Evolutionary conservation across 2,888 invertebrate genomes (phyloP).

Genomic region (Girardia tigrina): DNA sequence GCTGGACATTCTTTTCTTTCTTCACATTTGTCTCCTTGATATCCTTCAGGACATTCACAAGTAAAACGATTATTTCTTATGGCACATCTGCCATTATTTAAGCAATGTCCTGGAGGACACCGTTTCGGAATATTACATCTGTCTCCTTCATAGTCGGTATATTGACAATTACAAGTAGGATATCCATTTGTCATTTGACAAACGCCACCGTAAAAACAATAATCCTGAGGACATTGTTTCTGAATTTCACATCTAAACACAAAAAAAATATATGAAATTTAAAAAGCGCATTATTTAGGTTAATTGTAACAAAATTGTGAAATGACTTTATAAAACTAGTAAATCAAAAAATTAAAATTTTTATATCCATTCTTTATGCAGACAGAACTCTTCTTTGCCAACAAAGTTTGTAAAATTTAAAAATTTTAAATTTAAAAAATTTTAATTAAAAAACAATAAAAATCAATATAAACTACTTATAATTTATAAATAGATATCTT

Average conservation of each 20-base stretch:
- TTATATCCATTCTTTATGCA: no score
- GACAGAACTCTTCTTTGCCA: no score
- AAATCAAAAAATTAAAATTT: no score
- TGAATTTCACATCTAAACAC: constrained; percentile 24
- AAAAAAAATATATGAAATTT: background rate
- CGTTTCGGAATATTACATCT: background rate
- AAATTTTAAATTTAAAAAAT: no score
- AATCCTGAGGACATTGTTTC: constrained; percentile 27
- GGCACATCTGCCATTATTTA: background rate
- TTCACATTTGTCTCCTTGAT: background rate
- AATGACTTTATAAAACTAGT: no score
- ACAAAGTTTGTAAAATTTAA: no score
- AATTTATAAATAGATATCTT: no score
- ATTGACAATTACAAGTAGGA: constrained; percentile 25
- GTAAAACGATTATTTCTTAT: background rate
- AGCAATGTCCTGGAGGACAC: background rate
- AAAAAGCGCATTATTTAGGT: no score
- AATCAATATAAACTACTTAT: no score
- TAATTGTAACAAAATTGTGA: no score
- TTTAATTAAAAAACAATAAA: no score
- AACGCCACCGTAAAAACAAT: constrained; percentile 18
- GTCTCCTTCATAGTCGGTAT: constrained; percentile 15
- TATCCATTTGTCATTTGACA: background rate
- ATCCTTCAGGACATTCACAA: background rate
- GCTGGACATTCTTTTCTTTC: background rate